phyloP scores from a whole-genome alignment of 2,113 vertebrate species.

The Hypanus sabinus region DNA sequence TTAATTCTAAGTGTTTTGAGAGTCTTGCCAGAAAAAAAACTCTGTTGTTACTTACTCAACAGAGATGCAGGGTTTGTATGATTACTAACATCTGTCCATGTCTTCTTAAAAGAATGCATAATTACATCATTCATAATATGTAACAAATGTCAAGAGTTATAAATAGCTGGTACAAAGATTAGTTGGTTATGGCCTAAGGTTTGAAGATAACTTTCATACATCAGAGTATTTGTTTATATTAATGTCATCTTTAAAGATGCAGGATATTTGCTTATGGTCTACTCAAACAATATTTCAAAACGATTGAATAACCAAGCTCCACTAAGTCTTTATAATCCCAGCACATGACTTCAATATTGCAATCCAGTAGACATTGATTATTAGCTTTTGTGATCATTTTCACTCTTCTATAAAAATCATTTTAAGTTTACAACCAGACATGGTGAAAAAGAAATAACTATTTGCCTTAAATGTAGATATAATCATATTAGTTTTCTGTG shows the following conservation, averaged over 20 bases:
- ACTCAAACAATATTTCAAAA: background rate
- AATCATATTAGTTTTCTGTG: background rate
- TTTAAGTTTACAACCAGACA: background rate
- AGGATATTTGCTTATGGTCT: background rate
- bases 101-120: slow-evolving; percentile 44
- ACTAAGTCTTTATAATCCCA: slow-evolving; percentile 16
- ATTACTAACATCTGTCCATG: slow-evolving; percentile 52
- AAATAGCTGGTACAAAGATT: slow-evolving; percentile 15
- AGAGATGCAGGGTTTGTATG: slow-evolving; percentile 46
- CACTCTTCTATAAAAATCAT: background rate
- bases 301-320: slow-evolving; percentile 4
- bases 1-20: slow-evolving; percentile 37
- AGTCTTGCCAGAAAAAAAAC: slow-evolving; percentile 40
- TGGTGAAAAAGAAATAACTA: background rate
- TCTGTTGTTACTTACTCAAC: slow-evolving; percentile 40
- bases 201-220: slow-evolving; percentile 31
- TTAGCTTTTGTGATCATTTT: background rate
- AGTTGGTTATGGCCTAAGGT: background rate
- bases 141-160: slow-evolving; percentile 41
- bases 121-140: slow-evolving; percentile 47
- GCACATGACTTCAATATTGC: background rate
- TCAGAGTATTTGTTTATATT: slow-evolving; percentile 27
- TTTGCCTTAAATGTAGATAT: background rate
- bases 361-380: background rate
- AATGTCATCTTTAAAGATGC: slow-evolving; percentile 24